Conservation (phyloP, 2,888 invertebrate species). For the Chromoteleia sp. region DNA sequence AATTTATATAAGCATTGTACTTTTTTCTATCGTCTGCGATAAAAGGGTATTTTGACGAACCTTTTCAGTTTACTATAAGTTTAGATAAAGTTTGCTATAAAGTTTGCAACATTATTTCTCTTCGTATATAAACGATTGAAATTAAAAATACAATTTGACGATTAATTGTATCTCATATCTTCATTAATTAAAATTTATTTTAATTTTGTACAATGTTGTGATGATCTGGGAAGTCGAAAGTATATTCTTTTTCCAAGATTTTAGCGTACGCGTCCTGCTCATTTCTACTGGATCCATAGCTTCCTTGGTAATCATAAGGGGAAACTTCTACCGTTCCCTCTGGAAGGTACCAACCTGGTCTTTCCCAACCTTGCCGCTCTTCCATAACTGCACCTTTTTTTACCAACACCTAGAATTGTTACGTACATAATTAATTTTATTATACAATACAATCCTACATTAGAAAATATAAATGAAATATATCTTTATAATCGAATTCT, state of each 20-base stretch:
- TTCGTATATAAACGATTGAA: no score
- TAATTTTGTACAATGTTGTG: conserved; percentile 88
- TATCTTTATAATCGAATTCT: no score
- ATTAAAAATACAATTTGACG: no score
- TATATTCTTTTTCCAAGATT: conserved; percentile 90
- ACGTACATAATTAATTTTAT: background rate
- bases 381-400: conserved; percentile 94
- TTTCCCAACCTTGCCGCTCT: conserved; percentile 94
- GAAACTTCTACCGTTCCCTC: conserved; percentile 87
- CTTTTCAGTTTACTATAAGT: no score
- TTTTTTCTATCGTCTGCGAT: no score
- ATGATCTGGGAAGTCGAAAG: conserved; percentile 93
- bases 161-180: no score
- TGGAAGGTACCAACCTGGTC: conserved; percentile 92
- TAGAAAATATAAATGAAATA: no score
- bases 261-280: conserved; percentile 89
- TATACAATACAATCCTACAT: no score
- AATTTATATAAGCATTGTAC: no score
- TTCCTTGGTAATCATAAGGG: conserved; percentile 94
- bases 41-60: no score
- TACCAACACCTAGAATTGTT: conserved; percentile 86
- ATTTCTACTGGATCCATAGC: conserved; percentile 89
- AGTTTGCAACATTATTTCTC: no score
- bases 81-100: no score
- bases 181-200: background rate